A percentile compares a stretch with the other conserved stretches of the same genome.
These are phyloP conservation scores for Neogobius melanostomus DNA, from an alignment of 2,113 vertebrate species.

Conservation along the genomic window DNA sequence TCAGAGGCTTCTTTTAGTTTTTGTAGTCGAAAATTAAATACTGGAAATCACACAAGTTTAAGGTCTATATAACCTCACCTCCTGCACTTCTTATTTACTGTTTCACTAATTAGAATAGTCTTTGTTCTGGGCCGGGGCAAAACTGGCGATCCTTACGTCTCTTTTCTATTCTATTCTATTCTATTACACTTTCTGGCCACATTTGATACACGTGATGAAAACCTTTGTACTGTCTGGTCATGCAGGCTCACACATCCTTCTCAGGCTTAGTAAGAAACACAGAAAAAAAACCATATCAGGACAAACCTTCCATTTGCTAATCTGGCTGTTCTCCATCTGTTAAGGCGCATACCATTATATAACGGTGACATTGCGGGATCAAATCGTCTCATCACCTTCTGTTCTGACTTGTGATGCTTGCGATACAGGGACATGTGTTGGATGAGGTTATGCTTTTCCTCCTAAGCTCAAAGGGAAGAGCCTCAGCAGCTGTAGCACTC, in stretches of 20 bases:
- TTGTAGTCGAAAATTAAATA: no score
- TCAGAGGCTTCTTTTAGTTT: no score
- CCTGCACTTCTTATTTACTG: no score
- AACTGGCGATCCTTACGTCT: no score
- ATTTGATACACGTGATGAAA: no score
- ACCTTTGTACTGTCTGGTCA: no score
- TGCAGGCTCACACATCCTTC: neutral
- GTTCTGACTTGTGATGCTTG: neutral
- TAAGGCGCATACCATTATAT: constrained; percentile 49
- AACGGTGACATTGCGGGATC: constrained; percentile 37
- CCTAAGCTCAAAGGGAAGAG: neutral
- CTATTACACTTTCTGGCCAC: no score
- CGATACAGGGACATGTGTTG: constrained; percentile 9
- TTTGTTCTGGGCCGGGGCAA: no score
- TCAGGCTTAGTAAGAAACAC: constrained; percentile 10
- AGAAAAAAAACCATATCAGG: constrained; percentile 15
- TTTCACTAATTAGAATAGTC: no score
- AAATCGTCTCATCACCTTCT: constrained; percentile 32
- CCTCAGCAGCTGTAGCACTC: neutral
- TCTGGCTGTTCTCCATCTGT: constrained; percentile 40
- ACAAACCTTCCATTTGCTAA: constrained; percentile 39
- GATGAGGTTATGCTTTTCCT: neutral
- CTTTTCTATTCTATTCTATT: no score
- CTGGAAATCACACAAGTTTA: no score
- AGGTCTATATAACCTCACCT: no score